These are phyloP conservation scores for Drosophila saltans DNA, from an alignment of 1,140 invertebrate genomes.

Conservation along the genomic window DNA sequence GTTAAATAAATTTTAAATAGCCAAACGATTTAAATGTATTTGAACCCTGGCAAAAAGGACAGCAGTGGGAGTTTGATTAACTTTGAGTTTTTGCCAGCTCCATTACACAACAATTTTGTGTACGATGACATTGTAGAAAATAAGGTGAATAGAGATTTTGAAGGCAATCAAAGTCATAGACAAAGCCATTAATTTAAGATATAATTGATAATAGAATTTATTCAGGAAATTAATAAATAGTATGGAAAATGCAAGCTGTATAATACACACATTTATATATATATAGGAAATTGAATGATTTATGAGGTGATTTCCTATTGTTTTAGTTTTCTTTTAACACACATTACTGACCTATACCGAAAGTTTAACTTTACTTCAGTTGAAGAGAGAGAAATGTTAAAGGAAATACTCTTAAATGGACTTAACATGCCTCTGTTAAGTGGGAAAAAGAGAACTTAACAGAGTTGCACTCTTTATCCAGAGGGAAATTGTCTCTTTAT, in stretches of 20 bases:
- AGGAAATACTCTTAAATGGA: conserved; percentile 15
- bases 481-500: conserved; percentile 42
- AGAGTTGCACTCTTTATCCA: not conserved
- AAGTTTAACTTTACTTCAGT: conserved; percentile 9
- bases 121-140: conserved; percentile 60
- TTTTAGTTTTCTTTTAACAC: conserved; percentile 39
- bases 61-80: conserved; percentile 3
- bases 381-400: conserved; percentile 1
- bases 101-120: conserved; percentile 39
- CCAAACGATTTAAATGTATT: conserved; percentile 31
- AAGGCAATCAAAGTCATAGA: conserved; percentile 28
- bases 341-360: conserved; percentile 52
- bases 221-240: conserved; percentile 3
- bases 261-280: not conserved
- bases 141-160: conserved; percentile 40
- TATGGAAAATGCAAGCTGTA: not conserved
- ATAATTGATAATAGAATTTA: conserved; percentile 34
- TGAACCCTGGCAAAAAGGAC: too few species aligned
- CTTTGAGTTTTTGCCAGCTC: conserved; percentile 24
- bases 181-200: conserved; percentile 34
- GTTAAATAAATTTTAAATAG: conserved; percentile 61
- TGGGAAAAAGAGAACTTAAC: not conserved
- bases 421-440: not conserved
- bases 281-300: conserved; percentile 43
- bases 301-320: conserved; percentile 43